A percentile compares a stretch with the other conserved stretches of the same genome.
Evolutionary conservation across 2,888 invertebrate species (phyloP).

Genomic region (Eremobia ochroleuca): DNA sequence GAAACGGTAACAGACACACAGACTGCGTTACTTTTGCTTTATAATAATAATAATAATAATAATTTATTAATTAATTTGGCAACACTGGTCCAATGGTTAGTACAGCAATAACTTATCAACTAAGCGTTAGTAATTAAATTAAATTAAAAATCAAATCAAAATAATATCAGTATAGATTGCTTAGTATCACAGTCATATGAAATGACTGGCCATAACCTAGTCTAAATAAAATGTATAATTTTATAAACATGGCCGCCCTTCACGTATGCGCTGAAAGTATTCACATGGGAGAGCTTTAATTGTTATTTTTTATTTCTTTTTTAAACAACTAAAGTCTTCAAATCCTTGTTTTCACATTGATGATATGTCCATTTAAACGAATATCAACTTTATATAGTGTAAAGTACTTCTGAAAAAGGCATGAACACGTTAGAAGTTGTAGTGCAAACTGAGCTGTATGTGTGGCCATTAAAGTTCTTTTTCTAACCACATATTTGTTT

Average conservation of each 20-base stretch:
- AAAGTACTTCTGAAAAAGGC: not conserved
- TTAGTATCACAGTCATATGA: not conserved
- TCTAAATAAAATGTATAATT: slow-evolving; percentile 28
- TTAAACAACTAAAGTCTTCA: slow-evolving; percentile 38
- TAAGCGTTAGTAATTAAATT: too few relatives aligned
- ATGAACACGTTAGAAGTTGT: too few relatives aligned
- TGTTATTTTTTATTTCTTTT: slow-evolving; percentile 51
- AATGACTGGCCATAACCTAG: not conserved
- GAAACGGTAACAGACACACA: not conserved
- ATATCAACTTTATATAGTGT: not conserved
- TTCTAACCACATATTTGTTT: not conserved
- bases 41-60: too few relatives aligned
- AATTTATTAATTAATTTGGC: too few relatives aligned
- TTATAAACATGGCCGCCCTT: slow-evolving; percentile 39
- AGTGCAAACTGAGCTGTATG: too few relatives aligned
- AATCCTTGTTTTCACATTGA: not conserved
- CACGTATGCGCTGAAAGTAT: slow-evolving; percentile 20
- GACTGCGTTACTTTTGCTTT: not conserved
- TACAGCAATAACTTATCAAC: too few relatives aligned
- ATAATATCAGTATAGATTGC: not conserved
- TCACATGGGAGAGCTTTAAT: slow-evolving; percentile 51
- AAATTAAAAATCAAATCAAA: too few relatives aligned
- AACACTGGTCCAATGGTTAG: too few relatives aligned
- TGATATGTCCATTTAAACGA: not conserved
- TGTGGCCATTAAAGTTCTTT: too few relatives aligned